Conservation (phyloP, 2,113 vertebrate genomes). For the Lanius ludovicianus region DNA sequence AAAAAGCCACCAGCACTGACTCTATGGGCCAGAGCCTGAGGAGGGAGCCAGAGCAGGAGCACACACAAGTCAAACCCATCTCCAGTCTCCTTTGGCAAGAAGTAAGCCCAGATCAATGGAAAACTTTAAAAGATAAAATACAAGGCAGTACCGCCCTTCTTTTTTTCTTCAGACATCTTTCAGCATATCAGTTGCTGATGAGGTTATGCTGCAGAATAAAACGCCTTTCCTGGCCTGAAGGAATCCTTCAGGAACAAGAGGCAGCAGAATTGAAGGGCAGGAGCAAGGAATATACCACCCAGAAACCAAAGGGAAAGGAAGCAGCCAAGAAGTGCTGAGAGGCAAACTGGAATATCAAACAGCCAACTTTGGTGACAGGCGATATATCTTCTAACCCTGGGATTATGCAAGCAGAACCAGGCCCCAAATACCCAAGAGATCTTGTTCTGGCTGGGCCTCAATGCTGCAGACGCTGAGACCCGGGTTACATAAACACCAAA, state of each 20-base stretch:
- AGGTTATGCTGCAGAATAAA: not conserved
- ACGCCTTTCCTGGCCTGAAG: not conserved
- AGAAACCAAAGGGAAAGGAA: constrained; percentile 10
- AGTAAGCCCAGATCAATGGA: not conserved
- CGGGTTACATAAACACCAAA: constrained; percentile 67
- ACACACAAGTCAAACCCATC: not conserved
- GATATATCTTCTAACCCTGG: constrained; percentile 27
- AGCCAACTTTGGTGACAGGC: constrained; percentile 44
- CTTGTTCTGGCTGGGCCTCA: constrained; percentile 59
- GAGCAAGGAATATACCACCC: not conserved
- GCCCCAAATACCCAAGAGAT: constrained; percentile 61
- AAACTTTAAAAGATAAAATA: not conserved
- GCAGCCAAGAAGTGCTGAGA: not conserved
- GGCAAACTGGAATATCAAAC: constrained; percentile 36
- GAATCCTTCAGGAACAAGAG: not conserved
- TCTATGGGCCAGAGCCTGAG: fast-evolving
- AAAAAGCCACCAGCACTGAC: not conserved
- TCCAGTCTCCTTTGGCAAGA: not conserved
- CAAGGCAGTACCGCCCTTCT: not conserved
- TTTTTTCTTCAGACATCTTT: not conserved
- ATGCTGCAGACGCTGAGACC: not conserved
- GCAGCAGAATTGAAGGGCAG: not conserved
- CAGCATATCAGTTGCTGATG: not conserved
- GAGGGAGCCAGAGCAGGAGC: not conserved
- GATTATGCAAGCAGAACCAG: constrained; percentile 54